Base-by-base conservation (phyloP, 1,140 invertebrate species). In the Tetragnatha versicolor region DNA sequence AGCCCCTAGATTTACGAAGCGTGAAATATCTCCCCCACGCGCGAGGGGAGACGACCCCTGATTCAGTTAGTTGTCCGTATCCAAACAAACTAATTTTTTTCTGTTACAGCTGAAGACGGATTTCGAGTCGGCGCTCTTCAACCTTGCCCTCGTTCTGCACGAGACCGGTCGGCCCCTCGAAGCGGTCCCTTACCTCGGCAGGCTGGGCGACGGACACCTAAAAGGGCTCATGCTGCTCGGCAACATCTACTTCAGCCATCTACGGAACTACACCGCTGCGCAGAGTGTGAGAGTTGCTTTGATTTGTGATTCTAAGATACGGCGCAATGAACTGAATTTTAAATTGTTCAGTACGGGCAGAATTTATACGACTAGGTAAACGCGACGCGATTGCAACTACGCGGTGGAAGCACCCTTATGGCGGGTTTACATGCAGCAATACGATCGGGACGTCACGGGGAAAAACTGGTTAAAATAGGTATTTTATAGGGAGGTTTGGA, bases 161-260 rank as follows among this genome's bases (percentile, higher is more conserved):
- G 95, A 98, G 85, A 90, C 93, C 55, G 90, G 94, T 66, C 88
- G 93, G 58, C 94, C 95, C 0, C 84, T 97, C 4, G 95, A 98
- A 85, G 96, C 96, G 0, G 93, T 94, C 7, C 94, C 94, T 0
- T 97, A 95, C 85, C 88, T 98, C 0, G 94, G 95, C 85, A 94
- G 96, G 83, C 87, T 98, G 3, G 92, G 98, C 88, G 94, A 95
- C 0, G 92, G 96, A 85, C 96, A 98, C 84, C 91, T 94, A 1
- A 98, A 98, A 88, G 96, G 95, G 20, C 88, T 97, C 9, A 95
- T 98, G 79, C 87, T 98, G 25, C 87, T 98, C 12, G 97, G 96
- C n/a, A 96, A 98, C 84, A 97, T 98, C 82, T 97, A 98, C 85
- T 95, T 98, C 58, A 98, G 98, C 85, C 93, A 93, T 79, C 93